Evolutionary conservation across 2,888 invertebrate genomes (phyloP).

Genomic region (Heliconius hortense): DNA sequence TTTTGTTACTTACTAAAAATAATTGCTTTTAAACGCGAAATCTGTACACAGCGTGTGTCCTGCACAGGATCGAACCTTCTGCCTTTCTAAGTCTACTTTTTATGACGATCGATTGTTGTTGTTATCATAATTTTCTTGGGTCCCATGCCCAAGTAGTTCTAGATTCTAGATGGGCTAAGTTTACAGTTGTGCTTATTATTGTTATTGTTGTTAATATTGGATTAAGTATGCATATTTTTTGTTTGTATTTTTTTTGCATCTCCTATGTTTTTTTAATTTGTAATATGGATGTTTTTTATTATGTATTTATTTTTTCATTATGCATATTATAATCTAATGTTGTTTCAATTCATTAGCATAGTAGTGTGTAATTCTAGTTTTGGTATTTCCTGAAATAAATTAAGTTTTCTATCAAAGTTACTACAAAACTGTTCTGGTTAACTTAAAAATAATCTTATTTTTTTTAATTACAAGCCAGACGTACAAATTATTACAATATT

Average conservation of each 20-base stretch:
- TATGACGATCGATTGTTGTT: conserved; percentile 79
- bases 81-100: conserved; percentile 85
- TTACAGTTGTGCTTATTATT: conserved; percentile 46
- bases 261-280: neutral
- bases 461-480: neutral
- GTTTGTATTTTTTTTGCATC: too few relatives aligned
- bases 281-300: neutral
- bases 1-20: conserved; percentile 14
- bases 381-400: conserved; percentile 1
- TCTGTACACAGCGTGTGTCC: conserved; percentile 71
- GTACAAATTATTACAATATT: conserved; percentile 10
- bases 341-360: neutral
- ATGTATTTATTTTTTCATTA: neutral
- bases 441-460: neutral
- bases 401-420: neutral
- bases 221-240: neutral
- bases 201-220: neutral
- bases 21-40: conserved; percentile 53
- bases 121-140: too few relatives aligned
- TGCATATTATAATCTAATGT: conserved; percentile 16
- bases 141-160: conserved; percentile 73
- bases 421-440: conserved; percentile 7
- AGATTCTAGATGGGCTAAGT: conserved; percentile 84
- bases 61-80: conserved; percentile 83
- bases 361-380: conserved; percentile 5